A percentile compares a stretch with the other conserved stretches of the same genome.
These are phyloP conservation scores for Chauna torquata DNA, from an alignment of 2,113 vertebrate species.

Conservation along the genomic window DNA sequence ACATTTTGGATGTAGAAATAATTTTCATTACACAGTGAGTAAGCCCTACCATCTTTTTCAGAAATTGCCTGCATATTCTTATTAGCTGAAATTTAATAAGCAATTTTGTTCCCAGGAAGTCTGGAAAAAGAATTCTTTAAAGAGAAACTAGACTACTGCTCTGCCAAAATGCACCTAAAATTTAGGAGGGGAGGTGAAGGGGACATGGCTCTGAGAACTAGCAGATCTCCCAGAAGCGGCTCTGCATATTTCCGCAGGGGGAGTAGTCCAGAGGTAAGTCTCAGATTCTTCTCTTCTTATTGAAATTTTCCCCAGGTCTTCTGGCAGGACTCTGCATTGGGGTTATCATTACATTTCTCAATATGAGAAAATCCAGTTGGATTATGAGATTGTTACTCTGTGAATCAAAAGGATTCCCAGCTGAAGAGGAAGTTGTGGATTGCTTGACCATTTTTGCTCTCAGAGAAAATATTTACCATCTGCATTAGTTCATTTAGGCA, in stretches of 20 bases:
- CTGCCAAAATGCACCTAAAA: not conserved
- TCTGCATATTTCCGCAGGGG: not conserved
- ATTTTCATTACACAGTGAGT: not conserved
- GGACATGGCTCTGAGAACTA: not conserved
- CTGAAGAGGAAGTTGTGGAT: not conserved
- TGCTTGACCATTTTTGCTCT: not conserved
- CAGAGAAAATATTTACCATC: not conserved
- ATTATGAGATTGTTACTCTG: not conserved
- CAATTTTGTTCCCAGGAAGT: not conserved
- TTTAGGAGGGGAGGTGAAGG: not conserved
- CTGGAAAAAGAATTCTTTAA: not conserved
- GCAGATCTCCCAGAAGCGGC: not conserved
- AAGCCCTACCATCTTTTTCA: not conserved
- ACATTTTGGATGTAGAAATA: fast-evolving
- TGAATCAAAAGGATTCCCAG: not conserved
- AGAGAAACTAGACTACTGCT: not conserved
- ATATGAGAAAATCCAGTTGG: not conserved
- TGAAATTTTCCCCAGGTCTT: not conserved
- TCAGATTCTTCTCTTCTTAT: not conserved
- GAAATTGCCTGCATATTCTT: not conserved
- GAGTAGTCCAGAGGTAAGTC: not conserved
- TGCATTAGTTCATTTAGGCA: not conserved
- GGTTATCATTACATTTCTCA: not conserved
- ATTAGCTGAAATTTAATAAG: not conserved
- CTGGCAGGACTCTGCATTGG: not conserved